Evolutionary conservation across 2,888 invertebrate species (phyloP).

Genomic region (Acanthosepion lycidas): DNA sequence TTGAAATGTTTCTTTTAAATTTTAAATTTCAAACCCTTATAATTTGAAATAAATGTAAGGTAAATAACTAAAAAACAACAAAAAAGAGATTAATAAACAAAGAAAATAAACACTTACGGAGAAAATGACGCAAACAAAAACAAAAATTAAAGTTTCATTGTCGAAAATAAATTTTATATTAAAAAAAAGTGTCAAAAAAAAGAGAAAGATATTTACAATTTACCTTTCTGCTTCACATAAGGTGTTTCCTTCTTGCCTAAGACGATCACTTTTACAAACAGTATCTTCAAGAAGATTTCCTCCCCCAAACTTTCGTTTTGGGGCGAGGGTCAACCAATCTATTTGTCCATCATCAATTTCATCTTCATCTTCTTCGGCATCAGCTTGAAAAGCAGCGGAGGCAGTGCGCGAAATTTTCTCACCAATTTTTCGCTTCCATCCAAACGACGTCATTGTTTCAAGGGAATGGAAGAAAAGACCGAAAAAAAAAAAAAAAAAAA

Average conservation of each 20-base stretch:
- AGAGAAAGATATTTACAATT: background rate
- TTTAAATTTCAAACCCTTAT: no score
- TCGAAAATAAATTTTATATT: background rate
- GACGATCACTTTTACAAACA: conserved; percentile 64
- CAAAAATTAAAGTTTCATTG: no score
- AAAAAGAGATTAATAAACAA: no score
- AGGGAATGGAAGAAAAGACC: background rate
- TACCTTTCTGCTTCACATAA: conserved; percentile 73
- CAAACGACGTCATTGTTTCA: conserved; percentile 64
- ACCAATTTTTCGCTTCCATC: conserved; percentile 73
- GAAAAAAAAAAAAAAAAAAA: background rate
- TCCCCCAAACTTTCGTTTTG: conserved; percentile 54
- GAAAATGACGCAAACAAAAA: no score
- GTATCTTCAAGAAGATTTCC: conserved; percentile 68
- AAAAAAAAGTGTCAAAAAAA: background rate
- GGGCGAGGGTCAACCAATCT: conserved; percentile 68
- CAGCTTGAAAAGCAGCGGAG: conserved; percentile 63
- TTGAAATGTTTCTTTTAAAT: no score
- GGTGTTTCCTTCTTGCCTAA: conserved; percentile 69
- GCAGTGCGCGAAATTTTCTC: conserved; percentile 62
- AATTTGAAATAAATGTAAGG: no score
- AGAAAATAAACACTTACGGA: no score
- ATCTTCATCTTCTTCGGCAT: conserved; percentile 63
- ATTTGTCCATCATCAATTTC: conserved; percentile 61
- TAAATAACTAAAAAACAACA: no score